phyloP scores from a whole-genome alignment of 2,113 vertebrate species.

The Bos taurus region DNA sequence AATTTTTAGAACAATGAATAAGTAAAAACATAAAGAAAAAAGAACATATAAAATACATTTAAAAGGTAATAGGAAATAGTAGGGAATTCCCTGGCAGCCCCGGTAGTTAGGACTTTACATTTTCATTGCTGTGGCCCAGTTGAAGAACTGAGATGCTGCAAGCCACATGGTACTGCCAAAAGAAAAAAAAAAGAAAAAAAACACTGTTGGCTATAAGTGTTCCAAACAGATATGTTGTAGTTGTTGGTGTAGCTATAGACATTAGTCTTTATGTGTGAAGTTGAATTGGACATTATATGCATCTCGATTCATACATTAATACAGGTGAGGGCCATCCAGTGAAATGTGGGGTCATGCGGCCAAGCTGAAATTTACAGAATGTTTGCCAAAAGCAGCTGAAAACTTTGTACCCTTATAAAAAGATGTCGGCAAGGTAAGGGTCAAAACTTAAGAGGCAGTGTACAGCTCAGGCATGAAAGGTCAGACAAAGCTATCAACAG shows the following conservation, averaged over 20 bases:
- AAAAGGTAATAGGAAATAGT: not conserved
- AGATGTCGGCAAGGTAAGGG: not conserved
- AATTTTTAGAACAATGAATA: not conserved
- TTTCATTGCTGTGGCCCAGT: not conserved
- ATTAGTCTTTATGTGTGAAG: not conserved
- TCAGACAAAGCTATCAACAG: not conserved
- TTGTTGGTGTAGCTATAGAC: not conserved
- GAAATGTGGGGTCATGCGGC: not conserved
- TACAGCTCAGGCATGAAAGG: not conserved
- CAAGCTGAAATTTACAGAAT: not conserved
- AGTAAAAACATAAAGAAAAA: not conserved
- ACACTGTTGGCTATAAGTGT: not conserved
- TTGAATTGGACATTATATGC: not conserved
- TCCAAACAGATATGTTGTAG: not conserved
- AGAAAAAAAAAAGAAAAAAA: not conserved
- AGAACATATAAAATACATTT: not conserved
- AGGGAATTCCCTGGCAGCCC: not conserved
- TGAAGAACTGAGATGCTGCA: not conserved
- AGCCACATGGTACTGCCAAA: not conserved
- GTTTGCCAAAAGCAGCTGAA: not conserved
- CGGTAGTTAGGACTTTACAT: not conserved
- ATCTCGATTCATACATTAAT: not conserved
- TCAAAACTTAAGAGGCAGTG: not conserved
- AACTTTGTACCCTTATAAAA: not conserved
- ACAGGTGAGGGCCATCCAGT: not conserved